Evolutionary conservation across 2,888 invertebrate genomes (phyloP).

Genomic region (Caenorhabditis virilis): DNA sequence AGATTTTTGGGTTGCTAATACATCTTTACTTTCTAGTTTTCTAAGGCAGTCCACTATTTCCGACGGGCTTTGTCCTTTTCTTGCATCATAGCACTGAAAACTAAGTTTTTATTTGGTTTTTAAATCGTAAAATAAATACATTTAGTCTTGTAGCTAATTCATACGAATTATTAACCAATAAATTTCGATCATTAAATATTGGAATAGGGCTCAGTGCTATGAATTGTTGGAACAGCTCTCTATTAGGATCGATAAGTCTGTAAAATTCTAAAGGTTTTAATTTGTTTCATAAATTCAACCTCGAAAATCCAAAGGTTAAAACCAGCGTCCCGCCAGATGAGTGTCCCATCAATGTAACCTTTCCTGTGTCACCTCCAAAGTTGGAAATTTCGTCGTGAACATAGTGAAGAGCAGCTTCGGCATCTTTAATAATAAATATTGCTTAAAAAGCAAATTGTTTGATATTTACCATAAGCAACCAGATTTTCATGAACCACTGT

Average conservation of each 20-base stretch:
- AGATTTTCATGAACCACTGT: constrained; percentile 43
- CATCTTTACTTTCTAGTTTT: constrained; percentile 4
- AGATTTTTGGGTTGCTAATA: constrained; percentile 13
- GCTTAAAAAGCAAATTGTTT: neutral
- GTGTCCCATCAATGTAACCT: constrained; percentile 31
- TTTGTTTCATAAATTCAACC: neutral
- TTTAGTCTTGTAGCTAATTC: constrained; percentile 9
- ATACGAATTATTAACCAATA: constrained; percentile 22
- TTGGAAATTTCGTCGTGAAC: constrained; percentile 21
- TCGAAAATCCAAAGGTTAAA: constrained; percentile 12
- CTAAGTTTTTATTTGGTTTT: neutral
- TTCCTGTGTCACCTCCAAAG: constrained; percentile 20
- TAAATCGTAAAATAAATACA: neutral
- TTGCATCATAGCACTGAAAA: constrained; percentile 13
- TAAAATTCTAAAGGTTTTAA: neutral
- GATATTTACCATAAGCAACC: constrained; percentile 45
- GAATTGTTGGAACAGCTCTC: constrained; percentile 15
- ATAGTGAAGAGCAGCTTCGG: constrained; percentile 15
- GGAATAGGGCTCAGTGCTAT: constrained; percentile 13
- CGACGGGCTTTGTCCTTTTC: neutral
- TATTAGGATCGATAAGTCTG: constrained; percentile 9
- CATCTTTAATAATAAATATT: neutral
- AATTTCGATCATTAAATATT: constrained; percentile 11
- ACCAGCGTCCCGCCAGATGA: constrained; percentile 26
- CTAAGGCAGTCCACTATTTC: constrained; percentile 15